Evolutionary conservation across 2,113 vertebrate species (phyloP).

Genomic region (Mungos mungo): DNA sequence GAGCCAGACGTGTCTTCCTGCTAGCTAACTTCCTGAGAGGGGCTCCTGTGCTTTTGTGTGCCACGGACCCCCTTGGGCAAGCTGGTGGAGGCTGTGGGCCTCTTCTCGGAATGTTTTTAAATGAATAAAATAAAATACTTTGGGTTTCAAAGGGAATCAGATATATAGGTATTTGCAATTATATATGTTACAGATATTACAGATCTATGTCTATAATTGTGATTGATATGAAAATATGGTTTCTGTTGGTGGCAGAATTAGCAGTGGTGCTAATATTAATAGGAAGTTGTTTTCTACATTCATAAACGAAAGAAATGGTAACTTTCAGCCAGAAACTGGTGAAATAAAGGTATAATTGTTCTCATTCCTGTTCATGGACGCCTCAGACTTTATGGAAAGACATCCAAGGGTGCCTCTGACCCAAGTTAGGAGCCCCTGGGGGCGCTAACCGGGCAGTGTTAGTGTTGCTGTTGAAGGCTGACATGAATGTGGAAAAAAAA

Average conservation of each 20-base stretch:
- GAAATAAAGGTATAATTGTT: background rate
- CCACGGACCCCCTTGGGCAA: background rate
- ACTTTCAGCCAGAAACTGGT: background rate
- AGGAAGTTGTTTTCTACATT: background rate
- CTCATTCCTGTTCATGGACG: background rate
- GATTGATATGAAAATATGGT: background rate
- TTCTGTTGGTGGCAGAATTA: background rate
- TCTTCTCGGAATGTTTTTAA: slow-evolving; percentile 25
- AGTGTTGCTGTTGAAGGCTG: background rate
- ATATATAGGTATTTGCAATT: background rate
- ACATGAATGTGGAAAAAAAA: background rate
- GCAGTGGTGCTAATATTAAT: background rate
- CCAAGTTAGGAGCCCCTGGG: background rate
- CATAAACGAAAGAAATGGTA: background rate
- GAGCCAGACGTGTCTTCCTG: background rate
- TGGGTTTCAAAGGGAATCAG: background rate
- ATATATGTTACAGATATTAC: background rate
- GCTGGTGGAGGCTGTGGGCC: background rate
- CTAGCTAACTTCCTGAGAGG: background rate
- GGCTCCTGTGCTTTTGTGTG: background rate
- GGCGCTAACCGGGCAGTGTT: background rate
- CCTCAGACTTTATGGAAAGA: background rate
- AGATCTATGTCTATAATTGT: background rate
- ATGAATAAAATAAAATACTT: background rate
- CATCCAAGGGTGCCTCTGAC: background rate